A percentile compares a stretch with the other conserved stretches of the same genome.
These are phyloP conservation scores for Protodeltote pygarga DNA, from an alignment of 2,888 invertebrate species.

Conservation along the genomic window DNA sequence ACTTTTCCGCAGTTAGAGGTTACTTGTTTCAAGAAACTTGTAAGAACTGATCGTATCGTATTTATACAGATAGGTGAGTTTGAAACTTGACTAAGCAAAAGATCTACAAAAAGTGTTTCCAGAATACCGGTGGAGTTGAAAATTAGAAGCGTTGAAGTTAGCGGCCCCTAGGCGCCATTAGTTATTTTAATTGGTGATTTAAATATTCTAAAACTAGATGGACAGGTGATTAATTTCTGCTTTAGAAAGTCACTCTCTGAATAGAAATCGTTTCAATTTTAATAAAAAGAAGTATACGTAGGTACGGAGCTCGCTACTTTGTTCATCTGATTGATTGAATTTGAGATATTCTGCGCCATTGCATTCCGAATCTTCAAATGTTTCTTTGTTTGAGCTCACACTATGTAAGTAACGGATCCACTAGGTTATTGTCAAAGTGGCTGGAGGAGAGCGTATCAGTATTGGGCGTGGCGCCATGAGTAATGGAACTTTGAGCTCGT, in stretches of 20 bases:
- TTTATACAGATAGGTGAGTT: conserved; percentile 40
- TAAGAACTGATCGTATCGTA: conserved; percentile 34
- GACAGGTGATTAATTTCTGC: conserved; percentile 20
- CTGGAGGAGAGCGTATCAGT: conserved; percentile 74
- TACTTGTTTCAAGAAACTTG: conserved; percentile 49
- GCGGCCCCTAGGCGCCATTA: conserved; percentile 27
- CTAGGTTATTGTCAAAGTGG: conserved; percentile 62
- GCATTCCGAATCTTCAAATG: conserved; percentile 18
- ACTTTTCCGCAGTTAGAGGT: conserved; percentile 53
- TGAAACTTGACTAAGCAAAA: conserved; percentile 33
- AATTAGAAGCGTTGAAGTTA: conserved; percentile 31
- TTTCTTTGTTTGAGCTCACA: conserved; percentile 41
- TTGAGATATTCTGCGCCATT: conserved; percentile 32
- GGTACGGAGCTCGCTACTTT: conserved; percentile 24
- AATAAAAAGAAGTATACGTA: conserved; percentile 14
- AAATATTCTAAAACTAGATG: conserved; percentile 27
- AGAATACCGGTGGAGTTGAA: conserved; percentile 16
- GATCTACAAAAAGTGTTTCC: conserved; percentile 24
- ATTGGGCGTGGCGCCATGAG: conserved; percentile 80
- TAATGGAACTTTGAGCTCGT: conserved; percentile 83
- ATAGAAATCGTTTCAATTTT: conserved; percentile 15
- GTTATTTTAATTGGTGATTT: conserved; percentile 36
- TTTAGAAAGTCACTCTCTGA: conserved; percentile 19
- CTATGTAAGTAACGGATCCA: conserved; percentile 37
- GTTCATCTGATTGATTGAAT: conserved; percentile 41